Evolutionary conservation across 92 coral and sea anemone genomes (phyloP).

Genomic region (Porites lobata): DNA sequence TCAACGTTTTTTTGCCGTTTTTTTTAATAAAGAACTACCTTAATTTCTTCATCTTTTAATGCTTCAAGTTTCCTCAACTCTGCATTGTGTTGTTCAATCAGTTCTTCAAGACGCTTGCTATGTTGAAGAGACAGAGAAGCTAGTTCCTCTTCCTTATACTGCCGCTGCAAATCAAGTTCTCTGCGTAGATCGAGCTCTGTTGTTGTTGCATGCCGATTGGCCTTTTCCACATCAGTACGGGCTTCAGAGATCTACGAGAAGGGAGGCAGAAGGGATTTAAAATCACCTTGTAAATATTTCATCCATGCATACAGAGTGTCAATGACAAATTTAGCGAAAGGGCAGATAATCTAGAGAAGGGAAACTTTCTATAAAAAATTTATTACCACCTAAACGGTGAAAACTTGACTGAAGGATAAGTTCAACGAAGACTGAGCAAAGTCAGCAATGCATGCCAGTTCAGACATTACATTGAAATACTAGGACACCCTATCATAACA

Average conservation of each 20-base stretch:
- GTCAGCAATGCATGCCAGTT: too few species aligned
- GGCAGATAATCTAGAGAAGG: too few species aligned
- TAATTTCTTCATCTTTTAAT: constrained; percentile 83
- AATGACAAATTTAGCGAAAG: too few species aligned
- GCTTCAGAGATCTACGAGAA: constrained; percentile 76
- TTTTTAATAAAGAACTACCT: constrained; percentile 59
- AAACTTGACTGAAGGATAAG: too few species aligned
- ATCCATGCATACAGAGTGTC: too few species aligned
- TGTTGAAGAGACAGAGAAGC: constrained; percentile 77
- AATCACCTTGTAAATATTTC: background rate
- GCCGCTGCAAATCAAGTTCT: constrained; percentile 79
- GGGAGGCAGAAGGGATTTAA: background rate
- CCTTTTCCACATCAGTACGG: constrained; percentile 78
- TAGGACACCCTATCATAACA: too few species aligned
- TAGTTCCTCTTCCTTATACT: constrained; percentile 80
- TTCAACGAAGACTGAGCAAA: too few species aligned
- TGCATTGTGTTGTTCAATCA: constrained; percentile 67
- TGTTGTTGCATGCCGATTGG: constrained; percentile 63
- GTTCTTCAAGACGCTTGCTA: constrained; percentile 72
- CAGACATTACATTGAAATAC: too few species aligned
- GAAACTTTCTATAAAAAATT: too few species aligned
- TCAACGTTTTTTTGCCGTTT: background rate
- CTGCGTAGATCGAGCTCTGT: constrained; percentile 75
- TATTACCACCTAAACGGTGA: too few species aligned
- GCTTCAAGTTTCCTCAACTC: constrained; percentile 76